Evolutionary conservation across 2,888 invertebrate genomes (phyloP), one percentile per base, ranked within the genome.

Genomic region (Ephialtes manifestator): DNA sequence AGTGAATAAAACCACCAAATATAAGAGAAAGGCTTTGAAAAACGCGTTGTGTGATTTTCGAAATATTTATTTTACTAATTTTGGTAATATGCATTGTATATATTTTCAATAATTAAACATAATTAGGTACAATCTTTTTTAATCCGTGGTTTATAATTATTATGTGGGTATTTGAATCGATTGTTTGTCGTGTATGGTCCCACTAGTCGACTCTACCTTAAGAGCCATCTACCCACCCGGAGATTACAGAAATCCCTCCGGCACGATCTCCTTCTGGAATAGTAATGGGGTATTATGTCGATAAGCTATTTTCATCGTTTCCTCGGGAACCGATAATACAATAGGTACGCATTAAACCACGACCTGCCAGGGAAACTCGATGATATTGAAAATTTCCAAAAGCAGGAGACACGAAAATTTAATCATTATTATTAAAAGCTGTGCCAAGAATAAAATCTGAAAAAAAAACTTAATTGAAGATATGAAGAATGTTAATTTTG

Each of bases 241-340:
- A 68, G 68, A 63, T 65, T 63, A 75, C 63, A 31, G 51, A 75
- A 75, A 75, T 75, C 60, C 63, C 63, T 35, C 55, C 48, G 31
- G 31, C 75, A 10, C 75, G 75, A 75, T 48, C 51, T 63, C 46
- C 51, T 46, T 20, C 51, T 51, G 31, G 63, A 31, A 75, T 75
- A 74, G 63, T 65, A 74, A 74, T 74, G 28, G 24, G 58, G 28
- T 58, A 65, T 35, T 74, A 58, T 31, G 53, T 60, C 75, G 18
- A 48, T 31, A 63, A 58, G 18, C 28, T 48, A 75, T 63, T 63
- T 35, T 55, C 35, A 43, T 4, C 60, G 46, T 28, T 53, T 48
- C 43, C 48, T 31, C 28, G 10, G 46, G 63, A 48, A 48, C 31
- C 48, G 48, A 68, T 68, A 51, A 68, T 68, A 28, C 18, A 68